Base-by-base conservation (phyloP, 2,797 vertebrate genomes). In the Peromyscus nudipes region DNA sequence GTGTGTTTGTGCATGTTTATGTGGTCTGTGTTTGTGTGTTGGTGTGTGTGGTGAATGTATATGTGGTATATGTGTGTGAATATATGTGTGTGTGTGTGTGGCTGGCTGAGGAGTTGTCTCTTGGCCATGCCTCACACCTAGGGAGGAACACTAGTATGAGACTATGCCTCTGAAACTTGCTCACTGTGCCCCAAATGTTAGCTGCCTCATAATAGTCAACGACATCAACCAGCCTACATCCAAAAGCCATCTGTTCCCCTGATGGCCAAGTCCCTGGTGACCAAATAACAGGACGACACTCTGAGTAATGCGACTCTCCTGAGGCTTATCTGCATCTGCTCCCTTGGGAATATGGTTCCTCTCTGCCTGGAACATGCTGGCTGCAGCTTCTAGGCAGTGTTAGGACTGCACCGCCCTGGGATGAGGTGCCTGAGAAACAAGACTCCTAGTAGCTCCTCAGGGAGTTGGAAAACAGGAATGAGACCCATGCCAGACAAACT, bases 201-300 rank as follows among this genome's bases (percentile, higher is more conserved):
- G 77, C 67, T 85, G 90, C 91, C 96, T 95, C 83, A 23, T 17
- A 91, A 67, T 88, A 0, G 0, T 95, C 95, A 97, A 76, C 80
- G 77, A 76, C 76, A 60, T 57, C 88, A 62, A 23, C 64, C 31
- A 60, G 62, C 34, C 27, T 40, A 62, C 52, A 85, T 91, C n/a
- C 3, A 81, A 69, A 98, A 80, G 62, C 7, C 29, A 75, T 60
- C 55, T 57, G 79, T 87, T 37, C 82, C 60, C 86, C 60, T 55
- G 1, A 37, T 75, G 55, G 34, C n/a, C 64, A 95, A 94, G 25
- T 92, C 8, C 19, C 67, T 46, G 43, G 23, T 65, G 64, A n/a
- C 31, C 84, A 94, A n/a, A 27, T 55, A 91, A 1, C 60, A 43
- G n/a, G 10, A 21, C 31, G 31, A 55, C 49, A 11, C 17, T 16